These are phyloP conservation scores for Therioaphis trifolii DNA, from an alignment of 2,888 invertebrate species.

Conservation along the genomic window DNA sequence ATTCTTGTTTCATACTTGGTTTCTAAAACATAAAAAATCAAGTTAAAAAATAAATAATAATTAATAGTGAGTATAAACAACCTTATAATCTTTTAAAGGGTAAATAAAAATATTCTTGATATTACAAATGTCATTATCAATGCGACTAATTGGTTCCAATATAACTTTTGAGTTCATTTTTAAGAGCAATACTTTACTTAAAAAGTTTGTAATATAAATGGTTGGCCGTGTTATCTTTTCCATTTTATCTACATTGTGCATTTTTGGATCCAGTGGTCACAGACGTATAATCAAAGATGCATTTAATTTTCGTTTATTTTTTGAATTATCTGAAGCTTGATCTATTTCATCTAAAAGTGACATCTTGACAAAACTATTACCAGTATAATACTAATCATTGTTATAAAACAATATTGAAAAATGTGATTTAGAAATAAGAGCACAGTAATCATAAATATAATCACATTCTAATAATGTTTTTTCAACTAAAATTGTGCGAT, in stretches of 20 bases:
- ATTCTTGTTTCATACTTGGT: no score
- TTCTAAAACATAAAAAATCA: constrained; percentile 36
- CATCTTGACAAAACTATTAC: no score
- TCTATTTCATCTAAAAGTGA: no score
- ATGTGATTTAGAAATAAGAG: constrained; percentile 44
- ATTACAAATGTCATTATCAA: constrained; percentile 28
- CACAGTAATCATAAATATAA: constrained; percentile 49
- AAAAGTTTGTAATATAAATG: no score
- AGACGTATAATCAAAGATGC: constrained; percentile 15
- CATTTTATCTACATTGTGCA: constrained; percentile 46
- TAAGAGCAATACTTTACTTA: no score
- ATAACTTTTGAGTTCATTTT: no score
- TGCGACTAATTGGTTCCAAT: no score
- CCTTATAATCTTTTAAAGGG: constrained; percentile 2
- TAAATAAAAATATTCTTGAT: constrained; percentile 18
- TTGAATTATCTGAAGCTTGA: no score
- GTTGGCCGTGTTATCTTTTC: constrained; percentile 46
- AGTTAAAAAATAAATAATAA: no score
- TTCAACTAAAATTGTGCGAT: constrained; percentile 39
- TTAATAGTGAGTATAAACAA: no score
- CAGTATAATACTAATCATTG: background rate
- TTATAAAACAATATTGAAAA: constrained; percentile 24
- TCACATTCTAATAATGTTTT: constrained; percentile 27
- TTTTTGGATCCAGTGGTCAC: constrained; percentile 34
- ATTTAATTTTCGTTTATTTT: background rate